Evolutionary conservation across 2,113 vertebrate genomes (phyloP), one percentile per base, ranked within the genome.

Genomic region (Typhlomys cinereus): DNA sequence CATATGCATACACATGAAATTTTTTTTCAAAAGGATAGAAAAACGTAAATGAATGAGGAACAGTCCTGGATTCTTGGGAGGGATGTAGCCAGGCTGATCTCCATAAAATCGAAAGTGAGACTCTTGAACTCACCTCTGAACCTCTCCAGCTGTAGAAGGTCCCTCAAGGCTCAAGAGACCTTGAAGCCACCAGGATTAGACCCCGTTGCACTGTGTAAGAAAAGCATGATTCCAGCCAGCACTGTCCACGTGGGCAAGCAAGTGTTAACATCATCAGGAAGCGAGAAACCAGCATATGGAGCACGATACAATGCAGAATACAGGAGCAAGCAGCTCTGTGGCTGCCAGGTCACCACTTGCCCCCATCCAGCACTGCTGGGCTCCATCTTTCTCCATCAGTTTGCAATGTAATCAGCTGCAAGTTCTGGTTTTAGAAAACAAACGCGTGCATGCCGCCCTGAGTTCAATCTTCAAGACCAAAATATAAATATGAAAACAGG

Each of bases 261-360:
- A 96, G 78, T 92, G 89, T 91, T 96, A 95, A 87, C 70, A 86
- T 34, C n/a, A 70, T 34, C 50, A 67, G 80, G 48, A 85, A 85
- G 71, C 69, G 78, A 92, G 74, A 90, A 71, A 67, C 10, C 59
- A 92, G 71, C 94, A 91, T 82, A 91, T 82, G 64, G 81, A 89
- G 89, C 36, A 64, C 87, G 78, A 27, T 81, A 61, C 64, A 70
- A 93, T 93, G 64, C 66, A 93, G 84, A 88, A 74, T 17, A 15
- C 39, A 75, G 92, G 70, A 80, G 75, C 91, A 92, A 92, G 86
- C 94, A 85, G 36, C 85, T 84, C 95, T 0, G 62, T 83, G 80
- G 67, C 69, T 27, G 39, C 59, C 78, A n/a, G n/a, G n/a, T n/a
- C n/a, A n/a, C n/a, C n/a, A n/a, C 34, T 46, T 88, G 48, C 54